Evolutionary conservation across 2,113 vertebrate species (phyloP).

Genomic region (Micronycteris hirsuta): DNA sequence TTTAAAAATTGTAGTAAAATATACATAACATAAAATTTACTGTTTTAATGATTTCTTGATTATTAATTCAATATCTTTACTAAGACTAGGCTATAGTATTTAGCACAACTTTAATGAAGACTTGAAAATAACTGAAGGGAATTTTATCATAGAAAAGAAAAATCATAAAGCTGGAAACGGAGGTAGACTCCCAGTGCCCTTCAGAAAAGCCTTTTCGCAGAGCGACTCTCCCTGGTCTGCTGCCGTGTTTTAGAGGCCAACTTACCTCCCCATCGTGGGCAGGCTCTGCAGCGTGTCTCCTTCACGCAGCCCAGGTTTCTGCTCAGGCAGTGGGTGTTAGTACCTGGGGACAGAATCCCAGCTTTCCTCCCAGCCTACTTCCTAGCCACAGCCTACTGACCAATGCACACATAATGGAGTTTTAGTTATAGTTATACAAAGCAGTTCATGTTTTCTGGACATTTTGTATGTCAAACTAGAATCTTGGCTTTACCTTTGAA

Average conservation of each 20-base stretch:
- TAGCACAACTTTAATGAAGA: background rate
- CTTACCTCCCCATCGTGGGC: background rate
- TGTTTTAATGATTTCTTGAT: background rate
- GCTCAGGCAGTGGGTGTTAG: background rate
- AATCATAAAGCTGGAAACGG: background rate
- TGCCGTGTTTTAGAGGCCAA: background rate
- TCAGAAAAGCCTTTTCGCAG: background rate
- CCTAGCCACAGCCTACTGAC: background rate
- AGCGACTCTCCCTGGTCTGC: background rate
- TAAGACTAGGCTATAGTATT: background rate
- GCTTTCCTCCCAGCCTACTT: background rate
- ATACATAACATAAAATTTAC: background rate
- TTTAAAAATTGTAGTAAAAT: background rate
- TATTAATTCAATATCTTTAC: background rate
- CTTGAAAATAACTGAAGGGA: background rate
- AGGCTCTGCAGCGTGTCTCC: background rate
- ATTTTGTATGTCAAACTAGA: background rate
- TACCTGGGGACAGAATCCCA: background rate
- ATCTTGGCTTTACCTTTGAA: background rate
- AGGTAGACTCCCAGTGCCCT: background rate
- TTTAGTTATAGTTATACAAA: background rate
- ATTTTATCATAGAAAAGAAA: constrained; percentile 7
- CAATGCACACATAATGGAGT: background rate
- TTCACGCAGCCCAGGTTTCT: background rate
- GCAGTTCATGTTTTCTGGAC: background rate